Base-by-base conservation (phyloP, 1,140 invertebrate species). In the Drosophila yakuba region DNA sequence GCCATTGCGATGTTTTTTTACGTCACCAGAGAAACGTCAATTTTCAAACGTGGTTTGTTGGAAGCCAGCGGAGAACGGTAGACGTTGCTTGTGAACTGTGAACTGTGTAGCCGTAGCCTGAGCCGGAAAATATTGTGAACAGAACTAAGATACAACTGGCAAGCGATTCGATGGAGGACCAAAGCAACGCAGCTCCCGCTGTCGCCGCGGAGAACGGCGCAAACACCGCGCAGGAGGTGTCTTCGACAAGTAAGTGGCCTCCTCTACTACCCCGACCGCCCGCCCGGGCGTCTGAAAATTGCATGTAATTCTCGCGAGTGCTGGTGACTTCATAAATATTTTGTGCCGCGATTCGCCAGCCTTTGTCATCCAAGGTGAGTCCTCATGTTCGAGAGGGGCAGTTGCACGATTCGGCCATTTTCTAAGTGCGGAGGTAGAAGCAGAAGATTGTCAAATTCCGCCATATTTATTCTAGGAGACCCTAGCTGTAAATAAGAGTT, bases 241-340 rank as follows among this genome's bases (percentile, higher is more conserved):
- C 90, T 55, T 91, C 90, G 78, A 91, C 90, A 91, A 91, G 90
- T 91, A 91, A 91, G 90, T 91, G 32, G 32, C 7, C 32, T 32
- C 8, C 32, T 8, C 32, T 14, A 3, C 38, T 66, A 61, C 59
- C 20, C 43, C 41, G 17, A 20, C n/a, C 48, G 11, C 14, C 17
- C 58, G 39, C 14, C 17, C 58, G 39, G 39, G 20, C n/a, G 25
- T 56, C 51, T 25, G 43, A 76, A 45, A 62, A 51, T 74, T 52
- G 64, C 78, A 66, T 51, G 36, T 57, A 60, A 32, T 10, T 10
- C 32, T 32, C 32, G 32, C 32, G 32, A 32, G 32, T 32, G 32
- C 32, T 32, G 32, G 32, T 32, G 32, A 32, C 8, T 32, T 60
- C 64, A 61, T 61, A 50, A 50, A 39, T 50, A 36, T 61, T 52